A percentile compares a stretch with the other conserved stretches of the same genome.
Conservation (phyloP, 2,888 invertebrate genomes). For the Acanthacorydalis orientalis region DNA sequence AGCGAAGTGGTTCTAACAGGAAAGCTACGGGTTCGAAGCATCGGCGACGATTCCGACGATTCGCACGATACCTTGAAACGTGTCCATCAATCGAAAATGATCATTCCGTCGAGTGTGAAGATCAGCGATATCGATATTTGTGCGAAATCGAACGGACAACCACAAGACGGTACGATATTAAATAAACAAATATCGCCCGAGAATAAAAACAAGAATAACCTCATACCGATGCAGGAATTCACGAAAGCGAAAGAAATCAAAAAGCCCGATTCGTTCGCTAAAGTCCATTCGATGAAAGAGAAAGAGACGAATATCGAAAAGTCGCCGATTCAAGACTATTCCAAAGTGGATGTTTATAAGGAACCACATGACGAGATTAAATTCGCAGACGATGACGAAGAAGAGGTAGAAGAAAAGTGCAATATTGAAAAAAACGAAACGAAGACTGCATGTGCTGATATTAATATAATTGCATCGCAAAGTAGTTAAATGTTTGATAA, state of each 20-base stretch:
- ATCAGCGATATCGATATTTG: background rate
- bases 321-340: slow-evolving; percentile 37
- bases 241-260: background rate
- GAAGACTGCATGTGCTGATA: no score
- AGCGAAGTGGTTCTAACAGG: slow-evolving; percentile 33
- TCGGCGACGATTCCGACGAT: slow-evolving; percentile 9
- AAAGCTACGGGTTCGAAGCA: slow-evolving; percentile 8
- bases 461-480: no score
- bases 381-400: slow-evolving; percentile 52
- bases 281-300: slow-evolving; percentile 22
- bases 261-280: background rate
- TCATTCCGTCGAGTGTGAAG: background rate
- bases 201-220: background rate
- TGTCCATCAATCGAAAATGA: background rate
- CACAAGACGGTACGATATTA: background rate
- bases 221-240: background rate
- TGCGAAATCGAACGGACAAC: background rate
- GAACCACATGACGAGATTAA: slow-evolving; percentile 36
- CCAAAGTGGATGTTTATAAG: slow-evolving; percentile 32
- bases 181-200: background rate
- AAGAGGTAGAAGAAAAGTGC: slow-evolving; percentile 8
- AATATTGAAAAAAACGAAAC: no score
- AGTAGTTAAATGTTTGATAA: no score
- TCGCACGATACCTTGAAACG: background rate
- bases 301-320: slow-evolving; percentile 52